Base-by-base conservation (phyloP, 2,888 invertebrate genomes). In the Rhodophaea formosa region DNA sequence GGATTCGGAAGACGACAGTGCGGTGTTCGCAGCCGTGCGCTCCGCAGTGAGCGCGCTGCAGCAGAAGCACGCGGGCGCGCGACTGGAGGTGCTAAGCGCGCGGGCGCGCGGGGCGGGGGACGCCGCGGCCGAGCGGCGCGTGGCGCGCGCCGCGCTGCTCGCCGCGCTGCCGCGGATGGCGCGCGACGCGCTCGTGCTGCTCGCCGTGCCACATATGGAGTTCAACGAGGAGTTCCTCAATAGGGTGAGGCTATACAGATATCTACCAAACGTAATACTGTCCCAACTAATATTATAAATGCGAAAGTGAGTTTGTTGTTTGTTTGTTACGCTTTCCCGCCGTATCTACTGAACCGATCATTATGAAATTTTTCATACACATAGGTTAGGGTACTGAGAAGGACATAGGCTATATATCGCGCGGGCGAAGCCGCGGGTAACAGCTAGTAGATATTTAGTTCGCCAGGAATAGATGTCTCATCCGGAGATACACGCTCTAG, bases 151-250 rank as follows among this genome's bases (percentile, higher is more conserved):
- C 1, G 62, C 54, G 47, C 55, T 64, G 8, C 54, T 12, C 30
- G 88, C 95, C 62, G 94, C 95, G 0, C 77, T 95, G 56, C 93
- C 93, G 63, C 95, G 95, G 78, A 92, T 96, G 62, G 92, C 95
- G 3, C 84, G 94, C 0, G 96, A 97, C 63, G 94, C 95, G 70
- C 86, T 97, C 8, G 84, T 97, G 59, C 86, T 97, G 63, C 82
- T 96, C 65, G 92, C 93, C 44, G 93, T 94, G 64, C 93, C 94
- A 47, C 92, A 93, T 66, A 93, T 95, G 74, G 94, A 95, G 70
- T 92, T 96, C 67, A 94, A 94, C 70, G 88, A 94, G 51, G 98
- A 98, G 78, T 98, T 97, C 88, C 92, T 99, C 49, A 99, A 99
- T 78, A 92, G 98, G 74, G 96, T 96, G 73, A 79, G 91, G 23